Conservation (phyloP, 2,797 vertebrate species). For the Aldrovandia affinis region DNA sequence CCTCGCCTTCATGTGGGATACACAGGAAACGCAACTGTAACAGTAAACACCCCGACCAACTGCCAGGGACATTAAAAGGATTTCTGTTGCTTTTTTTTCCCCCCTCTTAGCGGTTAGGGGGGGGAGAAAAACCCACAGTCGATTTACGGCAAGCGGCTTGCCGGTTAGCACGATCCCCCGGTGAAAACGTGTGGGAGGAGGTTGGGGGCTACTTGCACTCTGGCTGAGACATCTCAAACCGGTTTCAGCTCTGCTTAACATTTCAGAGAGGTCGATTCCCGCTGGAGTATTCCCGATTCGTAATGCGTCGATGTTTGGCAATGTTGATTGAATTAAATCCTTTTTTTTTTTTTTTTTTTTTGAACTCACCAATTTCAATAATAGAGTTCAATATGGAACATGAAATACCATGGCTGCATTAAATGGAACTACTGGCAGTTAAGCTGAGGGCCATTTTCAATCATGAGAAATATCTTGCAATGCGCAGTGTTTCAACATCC, state of each 20-base stretch:
- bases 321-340: background rate
- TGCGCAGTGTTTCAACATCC: background rate
- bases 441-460: background rate
- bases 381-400: background rate
- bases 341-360: no score
- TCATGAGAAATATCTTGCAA: background rate
- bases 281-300: background rate
- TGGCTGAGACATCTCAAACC: background rate
- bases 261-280: background rate
- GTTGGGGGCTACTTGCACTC: background rate
- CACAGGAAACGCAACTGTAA: constrained; percentile 36
- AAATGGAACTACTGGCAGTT: background rate
- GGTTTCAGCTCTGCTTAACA: background rate
- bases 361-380: constrained; percentile 7
- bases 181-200: background rate
- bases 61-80: constrained; percentile 40
- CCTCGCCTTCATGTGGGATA: constrained; percentile 14
- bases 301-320: background rate
- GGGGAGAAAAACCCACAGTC: background rate
- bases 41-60: constrained; percentile 45
- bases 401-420: background rate
- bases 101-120: background rate
- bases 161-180: background rate
- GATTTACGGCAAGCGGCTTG: background rate
- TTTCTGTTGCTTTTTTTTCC: constrained; percentile 46